phyloP scores from a whole-genome alignment of 2,797 vertebrate genomes.

The Malacoctenus gilli region DNA sequence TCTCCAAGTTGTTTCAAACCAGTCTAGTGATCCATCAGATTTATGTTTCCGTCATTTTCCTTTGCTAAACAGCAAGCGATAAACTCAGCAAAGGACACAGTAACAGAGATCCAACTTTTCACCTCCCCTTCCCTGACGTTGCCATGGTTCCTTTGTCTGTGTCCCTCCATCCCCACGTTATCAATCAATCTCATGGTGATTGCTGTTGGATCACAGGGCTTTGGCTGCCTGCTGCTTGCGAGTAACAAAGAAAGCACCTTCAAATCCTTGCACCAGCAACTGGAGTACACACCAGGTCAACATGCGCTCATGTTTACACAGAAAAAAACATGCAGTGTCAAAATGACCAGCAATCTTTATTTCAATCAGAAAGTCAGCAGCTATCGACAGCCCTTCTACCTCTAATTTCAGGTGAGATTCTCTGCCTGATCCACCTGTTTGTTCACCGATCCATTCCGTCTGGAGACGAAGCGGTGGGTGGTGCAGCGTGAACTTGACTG shows the following conservation, averaged over 20 bases:
- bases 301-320: too few relatives aligned
- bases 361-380: constrained; percentile 14
- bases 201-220: constrained; percentile 73
- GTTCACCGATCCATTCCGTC: constrained; percentile 30
- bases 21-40: constrained; percentile 62
- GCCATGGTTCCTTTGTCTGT: constrained; percentile 30
- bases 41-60: constrained; percentile 69
- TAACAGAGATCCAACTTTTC: constrained; percentile 64
- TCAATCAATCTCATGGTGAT: constrained; percentile 72
- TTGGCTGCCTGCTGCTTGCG: constrained; percentile 56
- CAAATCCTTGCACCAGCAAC: constrained; percentile 45
- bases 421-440: constrained; percentile 11
- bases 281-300: constrained; percentile 20
- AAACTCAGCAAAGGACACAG: constrained; percentile 72
- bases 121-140: constrained; percentile 47
- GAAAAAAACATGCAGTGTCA: constrained; percentile 10
- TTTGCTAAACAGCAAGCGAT: constrained; percentile 69
- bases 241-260: constrained; percentile 68
- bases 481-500: constrained; percentile 51
- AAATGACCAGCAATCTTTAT: constrained; percentile 29
- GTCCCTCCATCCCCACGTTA: constrained; percentile 39
- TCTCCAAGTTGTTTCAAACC: constrained; percentile 60
- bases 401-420: constrained; percentile 9
- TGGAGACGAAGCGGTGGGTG: constrained; percentile 40
- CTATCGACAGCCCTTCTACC: constrained; percentile 11